Conservation (phyloP, 1,140 invertebrate species). For the Hyles vespertilio region DNA sequence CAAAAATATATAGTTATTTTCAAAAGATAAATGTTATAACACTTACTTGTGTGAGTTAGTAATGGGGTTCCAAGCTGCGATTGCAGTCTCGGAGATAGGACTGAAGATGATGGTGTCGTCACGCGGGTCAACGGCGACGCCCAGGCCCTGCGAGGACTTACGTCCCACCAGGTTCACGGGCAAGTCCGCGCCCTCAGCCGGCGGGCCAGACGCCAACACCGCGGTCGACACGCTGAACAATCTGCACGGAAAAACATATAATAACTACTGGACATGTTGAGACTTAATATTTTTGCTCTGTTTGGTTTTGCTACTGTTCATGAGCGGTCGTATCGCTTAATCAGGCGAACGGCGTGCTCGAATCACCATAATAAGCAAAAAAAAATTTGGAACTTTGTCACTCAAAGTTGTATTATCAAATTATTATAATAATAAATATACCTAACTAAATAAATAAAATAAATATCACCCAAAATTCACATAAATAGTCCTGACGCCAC, state of each 20-base stretch:
- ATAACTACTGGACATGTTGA: background rate
- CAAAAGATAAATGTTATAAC: background rate
- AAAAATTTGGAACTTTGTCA: no score
- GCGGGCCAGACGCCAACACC: constrained; percentile 82
- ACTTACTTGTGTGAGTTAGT: constrained; percentile 74
- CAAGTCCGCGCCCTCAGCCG: constrained; percentile 80
- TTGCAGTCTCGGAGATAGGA: constrained; percentile 85
- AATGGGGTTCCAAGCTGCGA: constrained; percentile 85
- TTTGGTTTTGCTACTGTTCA: no score
- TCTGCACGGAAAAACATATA: constrained; percentile 52
- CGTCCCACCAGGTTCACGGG: constrained; percentile 85
- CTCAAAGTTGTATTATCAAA: no score
- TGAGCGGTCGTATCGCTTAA: no score
- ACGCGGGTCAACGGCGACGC: constrained; percentile 80
- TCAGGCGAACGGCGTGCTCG: no score
- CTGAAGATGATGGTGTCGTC: constrained; percentile 85
- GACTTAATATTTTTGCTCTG: no score
- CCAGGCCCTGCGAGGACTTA: constrained; percentile 88
- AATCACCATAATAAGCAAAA: no score
- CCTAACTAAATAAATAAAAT: no score
- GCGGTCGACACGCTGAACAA: constrained; percentile 85
- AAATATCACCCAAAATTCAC: no score
- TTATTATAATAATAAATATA: no score
- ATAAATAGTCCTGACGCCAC: no score
- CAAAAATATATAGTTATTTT: background rate